A percentile compares a stretch with the other conserved stretches of the same genome.
Conservation (phyloP, 2,888 invertebrate genomes). For the Synanthedon andrenaeformis region DNA sequence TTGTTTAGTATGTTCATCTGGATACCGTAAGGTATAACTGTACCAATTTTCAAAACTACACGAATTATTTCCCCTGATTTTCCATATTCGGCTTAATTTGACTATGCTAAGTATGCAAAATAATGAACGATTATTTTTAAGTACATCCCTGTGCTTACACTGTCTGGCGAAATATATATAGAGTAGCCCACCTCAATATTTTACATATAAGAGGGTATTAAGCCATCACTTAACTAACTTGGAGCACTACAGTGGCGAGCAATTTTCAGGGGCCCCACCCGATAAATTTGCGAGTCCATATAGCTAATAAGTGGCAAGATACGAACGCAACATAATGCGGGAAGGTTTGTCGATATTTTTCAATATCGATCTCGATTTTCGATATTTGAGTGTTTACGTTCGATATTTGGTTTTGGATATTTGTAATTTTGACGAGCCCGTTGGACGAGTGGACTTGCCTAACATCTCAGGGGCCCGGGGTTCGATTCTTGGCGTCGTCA, state of each 20-base stretch:
- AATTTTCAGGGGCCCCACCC: constrained; percentile 46
- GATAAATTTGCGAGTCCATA: constrained; percentile 52
- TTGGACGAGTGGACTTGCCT: not conserved
- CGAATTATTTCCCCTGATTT: too few species aligned
- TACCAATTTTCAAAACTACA: too few species aligned
- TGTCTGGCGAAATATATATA: constrained; percentile 8
- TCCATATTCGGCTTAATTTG: too few species aligned
- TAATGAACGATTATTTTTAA: not conserved
- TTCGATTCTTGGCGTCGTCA: too few species aligned
- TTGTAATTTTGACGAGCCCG: not conserved
- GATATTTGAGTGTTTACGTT: too few species aligned
- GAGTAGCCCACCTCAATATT: constrained; percentile 16
- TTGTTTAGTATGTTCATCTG: too few species aligned
- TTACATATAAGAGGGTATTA: constrained; percentile 39
- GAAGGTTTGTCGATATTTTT: constrained; percentile 3
- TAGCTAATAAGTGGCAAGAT: constrained; percentile 59
- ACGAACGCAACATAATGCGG: constrained; percentile 27
- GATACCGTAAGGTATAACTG: too few species aligned
- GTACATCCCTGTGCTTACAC: constrained; percentile 6
- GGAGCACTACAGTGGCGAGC: constrained; percentile 29
- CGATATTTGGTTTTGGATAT: not conserved
- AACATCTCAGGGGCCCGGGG: not conserved
- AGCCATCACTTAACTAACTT: constrained; percentile 42
- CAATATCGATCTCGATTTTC: not conserved
- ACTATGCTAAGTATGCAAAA: too few species aligned